phyloP scores from a whole-genome alignment of 2,888 invertebrate genomes.

The Blomia tropicalis region DNA sequence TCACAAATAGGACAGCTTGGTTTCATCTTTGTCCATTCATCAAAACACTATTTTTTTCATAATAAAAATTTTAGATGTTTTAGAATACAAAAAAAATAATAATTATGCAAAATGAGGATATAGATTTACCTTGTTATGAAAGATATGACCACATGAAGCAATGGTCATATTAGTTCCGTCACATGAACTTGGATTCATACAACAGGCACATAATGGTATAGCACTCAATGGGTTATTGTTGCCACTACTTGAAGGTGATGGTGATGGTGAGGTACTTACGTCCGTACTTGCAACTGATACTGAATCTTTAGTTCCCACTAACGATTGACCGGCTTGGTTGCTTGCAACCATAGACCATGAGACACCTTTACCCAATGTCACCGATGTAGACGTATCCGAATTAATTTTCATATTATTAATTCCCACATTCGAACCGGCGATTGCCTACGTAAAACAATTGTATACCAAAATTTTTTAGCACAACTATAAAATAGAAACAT shows the following conservation, averaged over 20 bases:
- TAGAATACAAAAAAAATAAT: neutral
- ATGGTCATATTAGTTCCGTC: neutral
- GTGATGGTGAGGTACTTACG: neutral
- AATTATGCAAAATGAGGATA: neutral
- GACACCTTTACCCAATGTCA: neutral
- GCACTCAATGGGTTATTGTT: neutral
- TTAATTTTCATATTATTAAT: neutral
- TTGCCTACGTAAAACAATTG: conserved; percentile 1
- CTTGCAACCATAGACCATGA: conserved; percentile 2
- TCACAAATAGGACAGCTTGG: conserved; percentile 1
- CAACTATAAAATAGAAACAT: no score
- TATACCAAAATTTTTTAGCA: neutral
- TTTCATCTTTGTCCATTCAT: neutral
- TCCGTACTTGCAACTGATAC: neutral
- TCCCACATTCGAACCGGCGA: neutral
- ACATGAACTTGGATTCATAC: neutral
- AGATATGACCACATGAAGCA: neutral
- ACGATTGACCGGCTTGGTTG: neutral
- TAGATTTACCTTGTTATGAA: conserved; percentile 10
- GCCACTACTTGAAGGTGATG: no score
- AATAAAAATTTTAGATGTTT: no score
- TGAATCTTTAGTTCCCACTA: conserved; percentile 1
- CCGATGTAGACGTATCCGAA: neutral
- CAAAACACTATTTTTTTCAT: conserved; percentile 3
- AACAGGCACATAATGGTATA: neutral